These are phyloP conservation scores for Marmota monax DNA, from an alignment of 2,113 vertebrate genomes.

Conservation along the genomic window DNA sequence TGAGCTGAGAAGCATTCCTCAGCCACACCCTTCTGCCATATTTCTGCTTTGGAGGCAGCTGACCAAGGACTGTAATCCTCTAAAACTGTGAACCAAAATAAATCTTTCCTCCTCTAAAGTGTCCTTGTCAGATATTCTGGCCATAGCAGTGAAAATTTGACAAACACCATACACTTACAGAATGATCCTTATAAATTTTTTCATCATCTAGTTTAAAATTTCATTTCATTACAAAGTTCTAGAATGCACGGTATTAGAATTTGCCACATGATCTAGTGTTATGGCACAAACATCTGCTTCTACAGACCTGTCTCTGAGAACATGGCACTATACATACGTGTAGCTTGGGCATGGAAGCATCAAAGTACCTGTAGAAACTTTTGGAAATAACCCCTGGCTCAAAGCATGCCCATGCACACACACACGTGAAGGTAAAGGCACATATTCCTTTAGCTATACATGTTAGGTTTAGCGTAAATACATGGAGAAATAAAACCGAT, in stretches of 20 bases:
- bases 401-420: background rate
- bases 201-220: conserved; percentile 55
- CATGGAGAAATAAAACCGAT: conserved; percentile 85
- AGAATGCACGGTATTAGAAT: background rate
- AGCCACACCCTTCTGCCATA: too few species aligned
- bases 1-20: too few species aligned
- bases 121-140: too few species aligned
- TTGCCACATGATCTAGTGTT: conserved; percentile 2
- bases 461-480: conserved; percentile 85
- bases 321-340: background rate
- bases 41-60: too few species aligned
- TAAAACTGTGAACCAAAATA: too few species aligned
- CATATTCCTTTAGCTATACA: conserved; percentile 57
- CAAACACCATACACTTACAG: background rate
- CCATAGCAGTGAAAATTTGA: background rate
- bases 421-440: background rate
- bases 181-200: conserved; percentile 68
- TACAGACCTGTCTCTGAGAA: conserved; percentile 47
- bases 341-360: conserved; percentile 31
- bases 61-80: too few species aligned
- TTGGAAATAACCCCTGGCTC: conserved; percentile 48
- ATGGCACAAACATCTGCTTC: conserved; percentile 48
- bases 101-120: too few species aligned
- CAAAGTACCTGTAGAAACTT: conserved; percentile 54
- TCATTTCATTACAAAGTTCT: conserved; percentile 64